Conservation (phyloP, 2,113 vertebrate species). For the Lagopus leucura region DNA sequence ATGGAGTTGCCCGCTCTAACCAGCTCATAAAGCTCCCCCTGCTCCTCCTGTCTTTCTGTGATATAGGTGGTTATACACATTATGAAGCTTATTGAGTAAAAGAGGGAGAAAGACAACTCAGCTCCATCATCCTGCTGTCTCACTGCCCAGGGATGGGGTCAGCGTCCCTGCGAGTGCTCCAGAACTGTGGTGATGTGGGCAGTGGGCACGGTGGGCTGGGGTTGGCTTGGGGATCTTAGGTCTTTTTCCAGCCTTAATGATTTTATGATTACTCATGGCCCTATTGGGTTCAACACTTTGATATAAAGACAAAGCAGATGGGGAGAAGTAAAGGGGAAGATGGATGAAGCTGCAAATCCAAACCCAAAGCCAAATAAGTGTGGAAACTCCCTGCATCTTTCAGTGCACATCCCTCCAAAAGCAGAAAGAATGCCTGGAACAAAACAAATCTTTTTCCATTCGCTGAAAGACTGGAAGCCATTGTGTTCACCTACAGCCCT, state of each 20-base stretch:
- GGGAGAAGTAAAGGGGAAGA: neutral
- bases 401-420: neutral
- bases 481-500: neutral
- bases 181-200: too few species aligned
- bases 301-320: neutral
- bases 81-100: conserved; percentile 26
- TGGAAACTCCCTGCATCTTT: neutral
- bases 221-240: too few species aligned
- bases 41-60: conserved; percentile 23
- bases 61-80: conserved; percentile 17
- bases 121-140: neutral
- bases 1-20: conserved; percentile 55
- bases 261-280: too few species aligned
- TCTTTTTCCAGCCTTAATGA: too few species aligned
- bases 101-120: neutral
- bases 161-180: too few species aligned
- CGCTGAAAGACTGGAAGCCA: neutral
- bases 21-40: conserved; percentile 36
- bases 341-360: neutral
- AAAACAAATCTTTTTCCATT: neutral
- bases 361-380: neutral
- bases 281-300: neutral
- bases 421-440: neutral
- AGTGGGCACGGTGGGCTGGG: too few species aligned
- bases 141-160: neutral